Evolutionary conservation across 2,888 invertebrate genomes (phyloP).

Genomic region (Heteromyza rotundicornis): DNA sequence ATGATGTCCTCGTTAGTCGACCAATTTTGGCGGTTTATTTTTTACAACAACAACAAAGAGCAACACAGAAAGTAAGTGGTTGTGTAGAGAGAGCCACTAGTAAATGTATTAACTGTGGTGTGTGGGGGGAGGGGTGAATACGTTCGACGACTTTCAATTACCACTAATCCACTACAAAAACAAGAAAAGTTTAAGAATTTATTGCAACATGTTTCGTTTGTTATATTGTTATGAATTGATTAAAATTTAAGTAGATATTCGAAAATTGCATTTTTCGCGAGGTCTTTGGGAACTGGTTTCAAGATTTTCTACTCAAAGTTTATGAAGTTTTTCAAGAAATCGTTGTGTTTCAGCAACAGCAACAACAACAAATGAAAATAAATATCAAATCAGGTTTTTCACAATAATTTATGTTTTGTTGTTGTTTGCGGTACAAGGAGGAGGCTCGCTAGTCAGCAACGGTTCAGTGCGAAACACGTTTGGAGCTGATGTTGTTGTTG

Average conservation of each 20-base stretch:
- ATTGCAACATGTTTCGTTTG: background rate
- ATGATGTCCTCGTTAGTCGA: conserved; percentile 61
- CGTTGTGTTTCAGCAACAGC: background rate
- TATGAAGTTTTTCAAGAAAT: too few species aligned
- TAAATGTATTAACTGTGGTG: too few species aligned
- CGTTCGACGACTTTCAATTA: too few species aligned
- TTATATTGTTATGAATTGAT: too few species aligned
- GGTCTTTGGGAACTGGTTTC: too few species aligned
- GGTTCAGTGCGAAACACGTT: conserved; percentile 13
- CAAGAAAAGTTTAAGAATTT: conserved; percentile 16
- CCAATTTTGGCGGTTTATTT: conserved; percentile 61
- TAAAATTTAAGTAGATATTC: too few species aligned
- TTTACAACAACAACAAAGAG: conserved; percentile 20
- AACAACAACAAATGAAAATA: background rate
- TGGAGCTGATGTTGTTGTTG: background rate
- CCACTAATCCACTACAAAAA: too few species aligned
- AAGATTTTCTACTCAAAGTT: conserved; percentile 10
- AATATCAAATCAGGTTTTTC: conserved; percentile 2
- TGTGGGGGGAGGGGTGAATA: too few species aligned
- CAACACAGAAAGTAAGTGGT: conserved; percentile 6
- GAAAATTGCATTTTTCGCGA: too few species aligned
- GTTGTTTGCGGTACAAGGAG: conserved; percentile 12
- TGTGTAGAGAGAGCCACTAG: too few species aligned
- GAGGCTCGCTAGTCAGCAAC: conserved; percentile 19
- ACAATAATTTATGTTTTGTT: conserved; percentile 10